Evolutionary conservation across 2,888 invertebrate genomes (phyloP).

Genomic region (Drosophila fungiperda): DNA sequence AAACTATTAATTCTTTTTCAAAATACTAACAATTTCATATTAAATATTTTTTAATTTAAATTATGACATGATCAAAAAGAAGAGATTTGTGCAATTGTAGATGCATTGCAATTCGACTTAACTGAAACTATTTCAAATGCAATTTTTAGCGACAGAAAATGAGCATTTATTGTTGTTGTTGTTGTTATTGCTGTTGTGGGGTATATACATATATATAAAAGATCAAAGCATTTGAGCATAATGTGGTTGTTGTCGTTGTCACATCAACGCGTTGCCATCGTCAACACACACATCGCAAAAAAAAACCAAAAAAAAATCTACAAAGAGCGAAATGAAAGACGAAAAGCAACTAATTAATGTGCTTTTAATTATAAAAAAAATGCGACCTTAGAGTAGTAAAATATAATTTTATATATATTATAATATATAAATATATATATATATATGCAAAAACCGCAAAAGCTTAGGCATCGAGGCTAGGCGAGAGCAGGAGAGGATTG

Average conservation of each 20-base stretch:
- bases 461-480: slow-evolving; percentile 60
- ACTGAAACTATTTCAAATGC: slow-evolving; percentile 1
- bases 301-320: slow-evolving; percentile 23
- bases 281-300: slow-evolving; percentile 53
- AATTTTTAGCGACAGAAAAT: slow-evolving; percentile 20
- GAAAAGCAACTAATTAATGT: slow-evolving; percentile 69
- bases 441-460: slow-evolving; percentile 62
- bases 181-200: slow-evolving; percentile 19
- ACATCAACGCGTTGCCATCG: slow-evolving; percentile 82
- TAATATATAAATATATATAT: not conserved
- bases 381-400: slow-evolving; percentile 28
- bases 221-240: slow-evolving; percentile 69
- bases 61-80: not conserved
- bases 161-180: slow-evolving; percentile 43
- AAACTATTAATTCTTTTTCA: not conserved
- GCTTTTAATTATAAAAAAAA: slow-evolving; percentile 73
- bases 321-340: slow-evolving; percentile 30
- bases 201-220: slow-evolving; percentile 44
- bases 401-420: slow-evolving; percentile 22
- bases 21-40: not conserved
- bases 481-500: slow-evolving; percentile 4
- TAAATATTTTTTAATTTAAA: not conserved
- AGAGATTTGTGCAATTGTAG: slow-evolving; percentile 16
- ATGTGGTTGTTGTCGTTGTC: slow-evolving; percentile 78
- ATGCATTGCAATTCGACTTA: slow-evolving; percentile 5